Conservation (phyloP, 2,888 invertebrate species). For the Cheilosia pagana region DNA sequence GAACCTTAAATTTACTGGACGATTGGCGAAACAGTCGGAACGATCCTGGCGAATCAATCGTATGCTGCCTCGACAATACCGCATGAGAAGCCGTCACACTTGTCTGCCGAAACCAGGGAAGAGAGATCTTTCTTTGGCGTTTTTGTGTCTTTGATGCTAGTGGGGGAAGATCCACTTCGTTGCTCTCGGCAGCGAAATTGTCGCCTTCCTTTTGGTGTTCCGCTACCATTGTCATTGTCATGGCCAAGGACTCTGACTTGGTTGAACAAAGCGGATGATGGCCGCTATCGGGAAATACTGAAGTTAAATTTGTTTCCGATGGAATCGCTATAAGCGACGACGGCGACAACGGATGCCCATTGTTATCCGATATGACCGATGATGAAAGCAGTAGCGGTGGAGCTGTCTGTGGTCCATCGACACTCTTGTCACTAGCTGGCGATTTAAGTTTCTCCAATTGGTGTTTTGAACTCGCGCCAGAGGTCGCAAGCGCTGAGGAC, state of each 20-base stretch:
- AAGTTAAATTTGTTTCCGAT: slow-evolving; percentile 65
- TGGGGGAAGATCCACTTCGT: slow-evolving; percentile 61
- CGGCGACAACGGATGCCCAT: slow-evolving; percentile 66
- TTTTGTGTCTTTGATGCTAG: slow-evolving; percentile 85
- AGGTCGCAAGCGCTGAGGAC: slow-evolving; percentile 39
- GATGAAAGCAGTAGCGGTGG: slow-evolving; percentile 60
- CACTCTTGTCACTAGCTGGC: slow-evolving; percentile 38
- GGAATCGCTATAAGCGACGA: slow-evolving; percentile 59
- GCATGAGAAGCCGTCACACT: slow-evolving; percentile 90
- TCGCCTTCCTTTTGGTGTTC: slow-evolving; percentile 61
- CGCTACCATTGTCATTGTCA: slow-evolving; percentile 65
- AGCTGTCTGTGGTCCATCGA: slow-evolving; percentile 70
- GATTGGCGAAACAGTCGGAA: slow-evolving; percentile 90
- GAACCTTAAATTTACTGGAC: slow-evolving; percentile 84
- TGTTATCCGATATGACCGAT: slow-evolving; percentile 57
- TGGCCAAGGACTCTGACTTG: slow-evolving; percentile 72
- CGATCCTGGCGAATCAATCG: slow-evolving; percentile 94
- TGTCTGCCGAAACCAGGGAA: slow-evolving; percentile 95
- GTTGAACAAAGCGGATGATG: slow-evolving; percentile 71
- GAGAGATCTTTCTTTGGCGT: slow-evolving; percentile 92
- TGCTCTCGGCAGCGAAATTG: slow-evolving; percentile 41
- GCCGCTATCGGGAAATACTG: slow-evolving; percentile 70
- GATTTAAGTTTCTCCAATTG: slow-evolving; percentile 73
- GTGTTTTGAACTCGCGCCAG: slow-evolving; percentile 63
- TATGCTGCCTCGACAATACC: slow-evolving; percentile 92